Evolutionary conservation across 2,888 invertebrate genomes (phyloP).

Genomic region (Subacronicta megacephala): DNA sequence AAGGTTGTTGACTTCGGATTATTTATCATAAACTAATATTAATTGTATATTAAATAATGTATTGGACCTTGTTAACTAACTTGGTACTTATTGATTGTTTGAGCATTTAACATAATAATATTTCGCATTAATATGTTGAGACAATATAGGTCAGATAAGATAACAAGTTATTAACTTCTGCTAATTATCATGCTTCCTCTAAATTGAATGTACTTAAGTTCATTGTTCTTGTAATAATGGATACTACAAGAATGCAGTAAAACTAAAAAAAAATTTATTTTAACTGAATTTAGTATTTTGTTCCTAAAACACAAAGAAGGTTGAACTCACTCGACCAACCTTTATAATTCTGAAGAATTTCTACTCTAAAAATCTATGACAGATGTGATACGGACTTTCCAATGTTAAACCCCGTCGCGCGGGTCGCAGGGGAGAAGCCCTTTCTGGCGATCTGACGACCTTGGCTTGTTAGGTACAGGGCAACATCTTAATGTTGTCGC

Average conservation of each 20-base stretch:
- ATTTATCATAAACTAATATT: not conserved
- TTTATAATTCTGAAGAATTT: too few relatives aligned
- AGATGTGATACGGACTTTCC: constrained; percentile 17
- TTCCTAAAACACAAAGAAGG: too few relatives aligned
- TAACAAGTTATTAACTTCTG: constrained; percentile 30
- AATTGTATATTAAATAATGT: constrained; percentile 1
- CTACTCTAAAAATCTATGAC: not conserved
- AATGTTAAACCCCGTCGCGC: constrained; percentile 3
- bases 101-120: constrained; percentile 21
- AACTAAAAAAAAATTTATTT: too few relatives aligned
- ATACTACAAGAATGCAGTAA: too few relatives aligned
- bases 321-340: not conserved
- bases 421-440: constrained; percentile 28
- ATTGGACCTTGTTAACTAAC: constrained; percentile 10
- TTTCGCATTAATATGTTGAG: constrained; percentile 31
- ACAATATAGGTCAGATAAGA: constrained; percentile 28
- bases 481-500: constrained; percentile 31
- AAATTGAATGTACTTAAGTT: not conserved
- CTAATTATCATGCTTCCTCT: constrained; percentile 23
- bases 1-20: constrained; percentile 3
- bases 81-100: constrained; percentile 20
- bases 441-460: constrained; percentile 29
- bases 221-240: constrained; percentile 9
- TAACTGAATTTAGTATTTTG: too few relatives aligned
- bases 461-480: constrained; percentile 28